phyloP scores from a whole-genome alignment of 2,797 vertebrate genomes.

The Pseudochirops corinnae region DNA sequence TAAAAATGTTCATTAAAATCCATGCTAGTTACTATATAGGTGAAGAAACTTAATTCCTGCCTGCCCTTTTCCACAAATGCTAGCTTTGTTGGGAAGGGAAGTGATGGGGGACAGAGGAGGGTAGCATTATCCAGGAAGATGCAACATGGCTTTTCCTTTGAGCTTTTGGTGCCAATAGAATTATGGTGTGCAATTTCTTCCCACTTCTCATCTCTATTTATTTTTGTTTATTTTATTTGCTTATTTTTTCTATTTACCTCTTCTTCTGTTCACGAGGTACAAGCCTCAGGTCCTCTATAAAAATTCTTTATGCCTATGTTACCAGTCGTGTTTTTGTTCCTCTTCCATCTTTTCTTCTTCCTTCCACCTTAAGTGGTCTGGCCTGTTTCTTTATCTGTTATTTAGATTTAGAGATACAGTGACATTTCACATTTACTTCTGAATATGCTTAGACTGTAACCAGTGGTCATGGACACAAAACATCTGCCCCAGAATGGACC shows the following conservation, averaged over 20 bases:
- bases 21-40: not conserved
- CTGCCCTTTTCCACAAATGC: fast-evolving
- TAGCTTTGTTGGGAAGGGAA: not conserved
- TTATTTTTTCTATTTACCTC: not conserved
- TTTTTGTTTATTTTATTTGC: not conserved
- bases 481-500: not conserved
- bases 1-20: too few relatives aligned
- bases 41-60: not conserved
- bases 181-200: not conserved
- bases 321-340: too few relatives aligned
- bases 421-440: not conserved
- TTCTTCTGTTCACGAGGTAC: too few relatives aligned
- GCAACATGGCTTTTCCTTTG: not conserved
- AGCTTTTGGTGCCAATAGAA: not conserved
- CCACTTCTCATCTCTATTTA: not conserved
- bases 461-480: not conserved
- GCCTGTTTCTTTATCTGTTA: constrained; percentile 2
- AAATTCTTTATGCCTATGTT: too few relatives aligned
- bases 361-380: not conserved
- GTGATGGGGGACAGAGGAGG: not conserved
- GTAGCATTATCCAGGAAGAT: not conserved
- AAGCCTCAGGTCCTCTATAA: not conserved
- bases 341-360: not conserved
- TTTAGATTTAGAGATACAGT: not conserved
- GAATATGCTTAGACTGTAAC: not conserved